Evolutionary conservation across 2,888 invertebrate genomes (phyloP).

Genomic region (Ferdinandea cuprea): DNA sequence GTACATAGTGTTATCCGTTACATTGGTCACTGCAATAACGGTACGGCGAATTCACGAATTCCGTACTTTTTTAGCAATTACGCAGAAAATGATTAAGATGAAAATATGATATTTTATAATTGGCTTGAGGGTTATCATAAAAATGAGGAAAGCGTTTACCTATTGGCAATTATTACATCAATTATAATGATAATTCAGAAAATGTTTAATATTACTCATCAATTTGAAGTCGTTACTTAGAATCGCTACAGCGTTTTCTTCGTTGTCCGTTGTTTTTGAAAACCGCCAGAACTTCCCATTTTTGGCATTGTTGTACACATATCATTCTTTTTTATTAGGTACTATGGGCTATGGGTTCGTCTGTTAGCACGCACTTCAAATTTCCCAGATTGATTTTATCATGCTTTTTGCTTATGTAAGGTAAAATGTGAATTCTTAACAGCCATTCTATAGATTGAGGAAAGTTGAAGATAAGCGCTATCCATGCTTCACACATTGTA

Average conservation of each 20-base stretch:
- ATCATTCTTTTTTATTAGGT: conserved; percentile 93
- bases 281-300: conserved; percentile 91
- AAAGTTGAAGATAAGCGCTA: background rate
- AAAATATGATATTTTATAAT: conserved; percentile 76
- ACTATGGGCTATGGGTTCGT: conserved; percentile 94
- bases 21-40: conserved; percentile 91
- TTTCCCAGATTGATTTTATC: conserved; percentile 93
- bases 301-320: conserved; percentile 91
- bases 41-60: conserved; percentile 90
- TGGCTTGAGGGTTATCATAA: conserved; percentile 90
- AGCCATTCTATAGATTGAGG: background rate
- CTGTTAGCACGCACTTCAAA: conserved; percentile 96
- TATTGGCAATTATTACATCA: conserved; percentile 93
- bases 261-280: conserved; percentile 92
- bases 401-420: conserved; percentile 94
- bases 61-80: conserved; percentile 90
- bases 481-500: conserved; percentile 87
- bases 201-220: background rate
- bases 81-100: conserved; percentile 74
- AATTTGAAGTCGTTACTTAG: conserved; percentile 85
- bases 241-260: conserved; percentile 89
- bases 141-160: conserved; percentile 93
- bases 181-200: conserved; percentile 86
- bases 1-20: conserved; percentile 91
- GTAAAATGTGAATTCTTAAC: conserved; percentile 61